These are phyloP conservation scores for Muscidifurax raptorellus DNA, from an alignment of 1,140 invertebrate species.

Conservation along the genomic window DNA sequence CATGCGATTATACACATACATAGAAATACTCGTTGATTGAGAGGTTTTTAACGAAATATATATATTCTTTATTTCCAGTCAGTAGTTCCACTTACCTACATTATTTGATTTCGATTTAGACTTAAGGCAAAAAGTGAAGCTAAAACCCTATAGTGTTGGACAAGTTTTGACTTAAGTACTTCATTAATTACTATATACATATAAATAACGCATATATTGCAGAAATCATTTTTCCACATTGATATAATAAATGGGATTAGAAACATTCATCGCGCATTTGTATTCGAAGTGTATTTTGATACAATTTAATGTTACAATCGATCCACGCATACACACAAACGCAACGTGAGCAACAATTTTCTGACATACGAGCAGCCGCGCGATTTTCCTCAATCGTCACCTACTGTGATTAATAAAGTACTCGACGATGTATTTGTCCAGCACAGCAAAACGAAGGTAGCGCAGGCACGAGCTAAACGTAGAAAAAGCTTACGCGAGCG, in stretches of 20 bases:
- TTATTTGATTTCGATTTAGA: conserved; percentile 20
- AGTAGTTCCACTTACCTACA: conserved; percentile 5
- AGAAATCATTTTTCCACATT: neutral
- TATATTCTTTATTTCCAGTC: conserved; percentile 31
- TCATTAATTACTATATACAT: conserved; percentile 20
- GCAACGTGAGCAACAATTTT: neutral
- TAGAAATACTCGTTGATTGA: conserved; percentile 22
- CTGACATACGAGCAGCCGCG: neutral
- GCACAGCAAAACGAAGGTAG: neutral
- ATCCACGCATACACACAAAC: neutral
- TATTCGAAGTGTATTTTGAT: conserved; percentile 37
- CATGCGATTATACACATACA: conserved; percentile 11
- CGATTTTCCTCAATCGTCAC: conserved; percentile 5
- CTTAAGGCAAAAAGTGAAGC: neutral
- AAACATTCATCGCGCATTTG: conserved; percentile 11
- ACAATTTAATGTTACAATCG: conserved; percentile 32
- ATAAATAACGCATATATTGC: neutral
- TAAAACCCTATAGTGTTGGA: neutral
- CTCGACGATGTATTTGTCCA: conserved; percentile 31
- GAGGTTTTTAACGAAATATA: conserved; percentile 30
- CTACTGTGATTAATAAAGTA: conserved; percentile 29
- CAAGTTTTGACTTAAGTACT: conserved; percentile 29
- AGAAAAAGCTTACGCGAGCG: neutral
- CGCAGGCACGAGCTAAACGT: neutral
- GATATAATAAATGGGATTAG: neutral